These are phyloP conservation scores for Trichonephila clavipes DNA, from an alignment of 1,140 invertebrate genomes.

Conservation along the genomic window DNA sequence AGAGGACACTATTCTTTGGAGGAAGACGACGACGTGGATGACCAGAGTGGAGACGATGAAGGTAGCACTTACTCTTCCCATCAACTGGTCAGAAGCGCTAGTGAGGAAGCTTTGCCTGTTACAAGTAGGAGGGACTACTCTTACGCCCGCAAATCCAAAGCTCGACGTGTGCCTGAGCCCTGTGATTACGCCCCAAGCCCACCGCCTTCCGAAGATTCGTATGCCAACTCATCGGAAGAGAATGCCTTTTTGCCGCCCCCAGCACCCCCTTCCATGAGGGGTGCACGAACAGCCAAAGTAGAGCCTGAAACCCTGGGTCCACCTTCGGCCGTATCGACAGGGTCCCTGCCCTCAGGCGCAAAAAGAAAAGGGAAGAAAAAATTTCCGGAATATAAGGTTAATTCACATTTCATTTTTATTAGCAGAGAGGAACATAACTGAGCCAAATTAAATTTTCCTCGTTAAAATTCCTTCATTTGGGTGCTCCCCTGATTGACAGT, in stretches of 20 bases:
- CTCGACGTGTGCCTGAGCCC: constrained; percentile 69
- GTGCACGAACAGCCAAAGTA: constrained; percentile 58
- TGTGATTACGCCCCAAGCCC: constrained; percentile 78
- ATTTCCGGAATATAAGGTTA: constrained; percentile 77
- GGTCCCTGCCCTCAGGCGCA: constrained; percentile 68
- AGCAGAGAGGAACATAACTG: constrained; percentile 11
- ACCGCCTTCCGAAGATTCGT: constrained; percentile 78
- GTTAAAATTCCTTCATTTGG: too few relatives aligned
- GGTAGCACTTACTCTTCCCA: constrained; percentile 88
- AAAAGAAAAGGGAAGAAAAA: constrained; percentile 76
- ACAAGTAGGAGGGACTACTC: constrained; percentile 79
- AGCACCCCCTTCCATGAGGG: constrained; percentile 56
- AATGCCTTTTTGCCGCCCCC: constrained; percentile 76
- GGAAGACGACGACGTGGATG: constrained; percentile 61
- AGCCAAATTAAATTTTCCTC: neutral
- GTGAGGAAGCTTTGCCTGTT: constrained; percentile 89
- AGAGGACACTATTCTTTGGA: constrained; percentile 58
- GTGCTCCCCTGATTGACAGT: too few relatives aligned
- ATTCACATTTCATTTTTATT: constrained; percentile 15
- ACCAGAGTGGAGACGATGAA: constrained; percentile 65
- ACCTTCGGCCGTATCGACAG: constrained; percentile 59
- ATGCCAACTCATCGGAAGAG: constrained; percentile 78
- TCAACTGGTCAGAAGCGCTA: constrained; percentile 94
- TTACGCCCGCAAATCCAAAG: constrained; percentile 70
- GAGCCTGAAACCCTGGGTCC: constrained; percentile 46